phyloP scores from a whole-genome alignment of 2,888 invertebrate genomes.

The Campoplex nolae region DNA sequence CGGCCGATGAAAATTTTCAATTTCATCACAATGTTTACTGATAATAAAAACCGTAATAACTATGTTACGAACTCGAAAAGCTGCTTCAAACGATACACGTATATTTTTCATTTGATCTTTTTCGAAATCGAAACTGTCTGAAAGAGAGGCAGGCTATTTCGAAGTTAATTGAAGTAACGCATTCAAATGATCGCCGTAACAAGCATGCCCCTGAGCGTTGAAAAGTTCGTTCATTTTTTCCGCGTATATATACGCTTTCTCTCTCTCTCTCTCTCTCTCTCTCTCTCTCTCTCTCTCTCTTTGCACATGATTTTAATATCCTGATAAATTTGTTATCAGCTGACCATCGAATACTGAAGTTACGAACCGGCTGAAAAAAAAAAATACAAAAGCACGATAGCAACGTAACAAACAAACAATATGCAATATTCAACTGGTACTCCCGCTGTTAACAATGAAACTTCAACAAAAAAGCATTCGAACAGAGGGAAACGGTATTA shows the following conservation, averaged over 20 bases:
- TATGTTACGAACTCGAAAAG: neutral
- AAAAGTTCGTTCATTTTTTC: neutral
- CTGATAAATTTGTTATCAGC: conserved; percentile 12
- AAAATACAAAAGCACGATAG: neutral
- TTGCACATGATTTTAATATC: conserved; percentile 20
- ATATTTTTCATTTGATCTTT: neutral
- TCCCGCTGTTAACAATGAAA: neutral
- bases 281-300: neutral
- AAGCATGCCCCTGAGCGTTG: neutral
- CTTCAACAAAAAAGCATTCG: neutral
- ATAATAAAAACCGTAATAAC: neutral
- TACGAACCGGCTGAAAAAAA: neutral
- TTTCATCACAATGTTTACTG: neutral
- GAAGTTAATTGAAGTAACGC: neutral
- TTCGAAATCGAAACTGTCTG: neutral
- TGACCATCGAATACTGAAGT: neutral
- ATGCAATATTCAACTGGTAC: neutral
- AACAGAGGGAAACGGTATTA: neutral
- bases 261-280: neutral
- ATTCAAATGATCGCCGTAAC: neutral
- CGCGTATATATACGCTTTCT: neutral
- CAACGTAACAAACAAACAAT: neutral
- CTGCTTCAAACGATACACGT: neutral
- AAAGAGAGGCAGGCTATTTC: neutral
- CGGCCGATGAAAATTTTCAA: neutral